Percentiles rank a stretch among this genome's conserved stretches.
Evolutionary conservation across 2,888 invertebrate genomes (phyloP).

Genomic region (Prosapia bicincta): DNA sequence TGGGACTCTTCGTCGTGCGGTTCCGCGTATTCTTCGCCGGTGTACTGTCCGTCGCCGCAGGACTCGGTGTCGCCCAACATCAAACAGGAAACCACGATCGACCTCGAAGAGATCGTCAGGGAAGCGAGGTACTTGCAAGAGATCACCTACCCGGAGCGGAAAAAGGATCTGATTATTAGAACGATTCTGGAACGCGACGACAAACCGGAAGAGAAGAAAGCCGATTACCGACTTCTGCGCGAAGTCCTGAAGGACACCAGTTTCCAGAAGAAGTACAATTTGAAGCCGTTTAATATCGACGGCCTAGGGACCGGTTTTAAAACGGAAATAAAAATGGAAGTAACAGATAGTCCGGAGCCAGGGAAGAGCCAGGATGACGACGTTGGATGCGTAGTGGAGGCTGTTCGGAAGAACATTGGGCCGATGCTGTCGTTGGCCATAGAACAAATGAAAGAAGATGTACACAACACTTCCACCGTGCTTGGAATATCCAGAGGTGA

Average conservation of each 20-base stretch:
- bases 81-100: conserved; percentile 59
- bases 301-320: conserved; percentile 51
- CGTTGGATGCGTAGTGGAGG: conserved; percentile 48
- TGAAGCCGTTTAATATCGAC: conserved; percentile 70
- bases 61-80: conserved; percentile 34
- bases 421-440: conserved; percentile 80
- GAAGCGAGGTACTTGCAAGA: conserved; percentile 44
- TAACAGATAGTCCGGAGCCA: conserved; percentile 46
- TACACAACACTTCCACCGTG: conserved; percentile 77
- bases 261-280: conserved; percentile 79
- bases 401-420: conserved; percentile 73
- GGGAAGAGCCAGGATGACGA: conserved; percentile 45
- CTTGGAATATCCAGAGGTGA: conserved; percentile 87
- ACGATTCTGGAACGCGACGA: conserved; percentile 38
- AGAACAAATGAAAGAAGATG: conserved; percentile 81
- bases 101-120: conserved; percentile 58
- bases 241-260: conserved; percentile 81
- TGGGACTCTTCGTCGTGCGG: conserved; percentile 25
- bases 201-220: conserved; percentile 43
- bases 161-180: conserved; percentile 36
- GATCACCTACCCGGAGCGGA: conserved; percentile 22
- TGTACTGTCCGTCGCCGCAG: conserved; percentile 32
- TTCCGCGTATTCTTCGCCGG: conserved; percentile 31
- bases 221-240: conserved; percentile 69
- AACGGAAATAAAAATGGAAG: conserved; percentile 61